Percentiles rank a stretch among this genome's conserved stretches.
Evolutionary conservation across 2,888 invertebrate genomes (phyloP).

Genomic region (Blomia tropicalis): DNA sequence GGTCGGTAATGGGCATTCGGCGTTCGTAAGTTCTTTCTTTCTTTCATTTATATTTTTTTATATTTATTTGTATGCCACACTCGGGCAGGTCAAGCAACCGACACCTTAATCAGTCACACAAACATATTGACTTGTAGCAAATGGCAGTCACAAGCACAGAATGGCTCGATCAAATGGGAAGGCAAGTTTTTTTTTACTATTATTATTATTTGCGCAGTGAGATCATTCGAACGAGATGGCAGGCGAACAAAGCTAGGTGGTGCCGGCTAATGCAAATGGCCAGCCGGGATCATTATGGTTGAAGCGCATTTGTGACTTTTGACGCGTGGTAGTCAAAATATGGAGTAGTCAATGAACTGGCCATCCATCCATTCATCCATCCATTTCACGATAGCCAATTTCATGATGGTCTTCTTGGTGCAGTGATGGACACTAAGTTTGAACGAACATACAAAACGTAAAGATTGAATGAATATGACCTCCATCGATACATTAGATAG

Average conservation of each 20-base stretch:
- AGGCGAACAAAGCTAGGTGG: slow-evolving; percentile 13
- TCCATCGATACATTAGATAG: no score
- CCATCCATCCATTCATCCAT: neutral
- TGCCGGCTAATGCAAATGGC: slow-evolving; percentile 14
- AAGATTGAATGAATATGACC: no score
- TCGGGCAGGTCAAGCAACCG: neutral
- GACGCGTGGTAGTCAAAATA: neutral
- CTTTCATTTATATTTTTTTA: no score
- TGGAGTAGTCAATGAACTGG: neutral
- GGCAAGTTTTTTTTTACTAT: neutral
- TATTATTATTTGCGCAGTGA: neutral
- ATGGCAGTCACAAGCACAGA: no score
- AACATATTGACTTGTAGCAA: no score
- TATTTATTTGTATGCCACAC: no score
- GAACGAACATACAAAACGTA: no score
- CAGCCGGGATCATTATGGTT: slow-evolving; percentile 5
- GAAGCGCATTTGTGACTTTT: neutral
- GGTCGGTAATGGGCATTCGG: neutral
- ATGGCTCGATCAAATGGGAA: neutral
- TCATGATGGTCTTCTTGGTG: no score
- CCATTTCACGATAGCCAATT: slow-evolving; percentile 6
- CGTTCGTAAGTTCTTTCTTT: no score
- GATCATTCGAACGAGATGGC: neutral
- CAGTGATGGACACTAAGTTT: slow-evolving; percentile 3
- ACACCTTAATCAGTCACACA: slow-evolving; percentile 15